These are phyloP conservation scores for Pygocentrus nattereri DNA, from an alignment of 2,797 vertebrate species.

Conservation along the genomic window DNA sequence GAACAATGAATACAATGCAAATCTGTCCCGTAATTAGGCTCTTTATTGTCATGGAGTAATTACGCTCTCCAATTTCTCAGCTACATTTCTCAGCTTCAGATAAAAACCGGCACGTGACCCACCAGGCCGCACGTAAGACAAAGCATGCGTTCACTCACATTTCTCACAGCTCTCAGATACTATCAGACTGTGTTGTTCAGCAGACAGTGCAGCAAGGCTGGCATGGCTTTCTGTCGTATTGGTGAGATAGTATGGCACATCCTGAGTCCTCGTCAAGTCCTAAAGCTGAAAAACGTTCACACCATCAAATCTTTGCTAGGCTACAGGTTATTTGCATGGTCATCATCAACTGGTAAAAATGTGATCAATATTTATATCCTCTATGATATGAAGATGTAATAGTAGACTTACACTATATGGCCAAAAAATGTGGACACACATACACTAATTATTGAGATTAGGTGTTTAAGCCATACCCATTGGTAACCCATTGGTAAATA, in stretches of 20 bases:
- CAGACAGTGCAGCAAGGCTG: not conserved
- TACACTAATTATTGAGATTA: too few relatives aligned
- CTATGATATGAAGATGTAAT: too few relatives aligned
- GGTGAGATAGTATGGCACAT: conserved; percentile 14
- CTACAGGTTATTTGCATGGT: conserved; percentile 28
- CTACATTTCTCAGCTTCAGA: not conserved
- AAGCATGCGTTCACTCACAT: not conserved
- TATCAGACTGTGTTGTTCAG: not conserved
- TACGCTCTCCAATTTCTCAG: conserved; percentile 36
- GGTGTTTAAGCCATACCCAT: too few relatives aligned
- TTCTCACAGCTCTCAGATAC: not conserved
- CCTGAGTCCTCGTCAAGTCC: not conserved
- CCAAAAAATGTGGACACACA: too few relatives aligned
- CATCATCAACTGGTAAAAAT: too few relatives aligned
- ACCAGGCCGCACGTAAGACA: not conserved
- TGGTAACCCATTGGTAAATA: too few relatives aligned
- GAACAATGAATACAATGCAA: conserved; percentile 11
- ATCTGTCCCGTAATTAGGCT: conserved; percentile 45
- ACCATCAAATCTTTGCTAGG: not conserved
- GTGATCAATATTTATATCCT: too few relatives aligned
- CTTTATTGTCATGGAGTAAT: conserved; percentile 51
- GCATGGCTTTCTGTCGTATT: not conserved
- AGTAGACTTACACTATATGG: too few relatives aligned
- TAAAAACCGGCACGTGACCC: not conserved
- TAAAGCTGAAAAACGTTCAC: not conserved